Evolutionary conservation across 2,888 invertebrate species (phyloP).

Genomic region (Plemyria rubiginata): DNA sequence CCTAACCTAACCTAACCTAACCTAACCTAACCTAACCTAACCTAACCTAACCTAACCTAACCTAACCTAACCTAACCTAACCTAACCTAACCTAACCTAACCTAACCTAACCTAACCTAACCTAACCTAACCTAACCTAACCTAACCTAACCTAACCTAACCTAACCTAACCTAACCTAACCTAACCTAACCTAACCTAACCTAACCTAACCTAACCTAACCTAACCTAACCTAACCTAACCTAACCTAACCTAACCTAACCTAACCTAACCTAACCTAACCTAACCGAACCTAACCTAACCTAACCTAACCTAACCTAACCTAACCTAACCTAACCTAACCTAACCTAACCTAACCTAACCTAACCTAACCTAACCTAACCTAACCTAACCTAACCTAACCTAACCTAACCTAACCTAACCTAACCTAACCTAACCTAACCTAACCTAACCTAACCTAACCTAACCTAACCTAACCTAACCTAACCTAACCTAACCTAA

Average conservation of each 20-base stretch:
- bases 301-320: background rate
- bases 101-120: conserved; percentile 28
- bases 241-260: conserved; percentile 15
- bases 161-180: conserved; percentile 12
- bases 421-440: conserved; percentile 4
- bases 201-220: conserved; percentile 14
- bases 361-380: conserved; percentile 4
- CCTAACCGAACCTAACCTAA: conserved; percentile 4
- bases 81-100: conserved; percentile 27
- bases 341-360: background rate
- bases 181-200: conserved; percentile 15
- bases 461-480: conserved; percentile 22
- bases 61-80: conserved; percentile 27
- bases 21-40: conserved; percentile 31
- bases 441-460: conserved; percentile 2
- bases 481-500: conserved; percentile 35
- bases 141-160: conserved; percentile 24
- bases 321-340: background rate
- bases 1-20: conserved; percentile 29
- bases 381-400: background rate
- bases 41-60: conserved; percentile 21
- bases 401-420: background rate
- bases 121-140: conserved; percentile 26
- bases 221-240: conserved; percentile 17
- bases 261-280: conserved; percentile 4